These are phyloP conservation scores for Megaustenia siamemsis DNA, from an alignment of 2,888 invertebrate species.

Conservation along the genomic window DNA sequence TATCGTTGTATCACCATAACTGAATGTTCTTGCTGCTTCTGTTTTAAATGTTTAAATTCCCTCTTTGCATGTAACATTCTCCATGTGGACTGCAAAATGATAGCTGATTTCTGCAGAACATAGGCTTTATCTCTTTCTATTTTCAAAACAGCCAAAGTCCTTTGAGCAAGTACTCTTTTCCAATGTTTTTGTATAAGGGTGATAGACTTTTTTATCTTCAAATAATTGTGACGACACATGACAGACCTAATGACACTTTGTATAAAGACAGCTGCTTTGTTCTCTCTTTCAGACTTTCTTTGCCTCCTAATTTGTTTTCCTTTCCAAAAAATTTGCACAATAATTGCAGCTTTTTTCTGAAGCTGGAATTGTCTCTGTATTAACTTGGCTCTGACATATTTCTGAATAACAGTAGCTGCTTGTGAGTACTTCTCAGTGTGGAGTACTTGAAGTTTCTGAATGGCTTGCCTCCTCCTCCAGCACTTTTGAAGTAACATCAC, in stretches of 20 bases:
- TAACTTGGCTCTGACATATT: slow-evolving; percentile 3
- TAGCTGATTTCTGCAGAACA: slow-evolving; percentile 43
- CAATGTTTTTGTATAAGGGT: slow-evolving; percentile 35
- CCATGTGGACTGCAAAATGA: slow-evolving; percentile 41
- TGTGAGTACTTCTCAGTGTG: neutral
- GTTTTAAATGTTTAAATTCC: slow-evolving; percentile 18
- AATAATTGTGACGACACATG: neutral
- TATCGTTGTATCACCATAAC: slow-evolving; percentile 60
- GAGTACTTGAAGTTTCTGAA: neutral
- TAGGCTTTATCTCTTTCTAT: slow-evolving; percentile 42
- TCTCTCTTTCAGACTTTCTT: neutral
- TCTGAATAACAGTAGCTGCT: slow-evolving; percentile 48
- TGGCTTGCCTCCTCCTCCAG: slow-evolving; percentile 28
- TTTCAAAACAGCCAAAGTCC: neutral
- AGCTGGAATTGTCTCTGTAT: neutral
- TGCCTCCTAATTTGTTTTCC: neutral
- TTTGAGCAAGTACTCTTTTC: slow-evolving; percentile 22
- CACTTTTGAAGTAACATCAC: slow-evolving; percentile 15
- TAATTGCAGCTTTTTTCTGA: slow-evolving; percentile 37
- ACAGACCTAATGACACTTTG: slow-evolving; percentile 41
- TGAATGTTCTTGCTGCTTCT: slow-evolving; percentile 43
- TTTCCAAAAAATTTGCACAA: slow-evolving; percentile 46
- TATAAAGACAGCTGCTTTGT: slow-evolving; percentile 41
- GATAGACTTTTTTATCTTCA: slow-evolving; percentile 25
- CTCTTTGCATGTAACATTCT: slow-evolving; percentile 43